Base-by-base conservation (phyloP, 2,113 vertebrate species). In the Platichthys stellatus region DNA sequence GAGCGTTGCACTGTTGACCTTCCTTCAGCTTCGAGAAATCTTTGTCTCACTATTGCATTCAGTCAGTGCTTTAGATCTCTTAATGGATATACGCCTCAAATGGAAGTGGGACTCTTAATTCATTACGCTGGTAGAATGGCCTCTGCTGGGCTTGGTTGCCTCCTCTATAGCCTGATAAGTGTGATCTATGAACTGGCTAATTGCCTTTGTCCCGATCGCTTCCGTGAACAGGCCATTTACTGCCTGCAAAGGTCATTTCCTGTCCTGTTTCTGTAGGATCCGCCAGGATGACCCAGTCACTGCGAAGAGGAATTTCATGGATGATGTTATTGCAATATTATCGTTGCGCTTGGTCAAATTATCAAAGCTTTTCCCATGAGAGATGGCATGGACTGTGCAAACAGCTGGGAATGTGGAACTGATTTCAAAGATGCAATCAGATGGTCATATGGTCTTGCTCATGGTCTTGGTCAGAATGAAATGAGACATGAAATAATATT, bases 181-280 rank as follows among this genome's bases (percentile, higher is more conserved):
- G 85, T 86, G 88, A 93, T 93, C 79, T 83, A 89, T 88, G 84
- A 86, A 86, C 74, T 77, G 74, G 68, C 78, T 93, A 93, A 94
- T 93, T 92, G 88, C 81, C 82, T 88, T 81, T 84, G 89, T 90
- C 83, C 83, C 81, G 82, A 88, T 86, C 21, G 74, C 84, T 81
- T 83, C 57, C 57, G 63, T 90, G 90, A 86, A 83, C 81, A 72
- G 80, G 78, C 62, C 76, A 71, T 88, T 90, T 74, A 68, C 85
- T 80, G 63, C 53, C 85, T 86, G 74, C 66, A 90, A 89, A 90
- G 90, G 88, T 81, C 80, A 82, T 88, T 90, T 91, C 85, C 90
- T 83, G 58, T 77, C 21, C 61, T 20, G 61, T 59, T 72, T 82
- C 82, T 81, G 49, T 67, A 1, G 65, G 77, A 80, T 70, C 72